A percentile compares a stretch with the other conserved stretches of the same genome.
Conservation (phyloP, 1,140 invertebrate species). For the Drosophila rufa region DNA sequence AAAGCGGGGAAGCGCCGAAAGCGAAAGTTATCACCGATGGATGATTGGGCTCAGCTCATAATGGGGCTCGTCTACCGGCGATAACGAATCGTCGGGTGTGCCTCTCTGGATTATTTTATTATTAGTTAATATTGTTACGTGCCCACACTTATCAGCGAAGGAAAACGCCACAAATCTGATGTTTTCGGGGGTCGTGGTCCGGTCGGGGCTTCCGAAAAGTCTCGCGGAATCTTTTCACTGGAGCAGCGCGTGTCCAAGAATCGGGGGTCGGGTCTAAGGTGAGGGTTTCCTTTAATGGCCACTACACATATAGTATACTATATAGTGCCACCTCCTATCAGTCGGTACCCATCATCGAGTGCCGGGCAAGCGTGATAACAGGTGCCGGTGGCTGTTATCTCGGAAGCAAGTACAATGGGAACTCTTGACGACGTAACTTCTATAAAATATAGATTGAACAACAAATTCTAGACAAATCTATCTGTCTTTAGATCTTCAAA, state of each 20-base stretch:
- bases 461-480: too few species aligned
- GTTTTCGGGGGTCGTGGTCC: slow-evolving; percentile 49
- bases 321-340: neutral
- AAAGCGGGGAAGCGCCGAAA: slow-evolving; percentile 37
- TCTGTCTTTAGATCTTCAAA: neutral
- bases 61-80: slow-evolving; percentile 52
- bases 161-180: slow-evolving; percentile 41
- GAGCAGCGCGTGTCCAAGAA: slow-evolving; percentile 37
- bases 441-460: neutral
- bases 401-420: neutral
- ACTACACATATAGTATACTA: neutral
- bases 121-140: slow-evolving; percentile 21
- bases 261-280: slow-evolving; percentile 13
- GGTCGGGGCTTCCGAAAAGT: slow-evolving; percentile 30
- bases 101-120: slow-evolving; percentile 29
- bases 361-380: slow-evolving; percentile 28
- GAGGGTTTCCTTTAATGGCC: slow-evolving; percentile 6
- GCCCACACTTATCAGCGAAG: slow-evolving; percentile 55
- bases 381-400: slow-evolving; percentile 1
- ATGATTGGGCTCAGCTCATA: slow-evolving; percentile 27
- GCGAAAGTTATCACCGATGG: slow-evolving; percentile 62
- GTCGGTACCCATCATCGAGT: slow-evolving; percentile 12
- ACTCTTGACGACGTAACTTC: neutral
- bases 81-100: slow-evolving; percentile 43
- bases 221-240: slow-evolving; percentile 51